A percentile compares a stretch with the other conserved stretches of the same genome.
phyloP scores from a whole-genome alignment of 2,797 vertebrate genomes.

The Hydrocynus forskahlii region DNA sequence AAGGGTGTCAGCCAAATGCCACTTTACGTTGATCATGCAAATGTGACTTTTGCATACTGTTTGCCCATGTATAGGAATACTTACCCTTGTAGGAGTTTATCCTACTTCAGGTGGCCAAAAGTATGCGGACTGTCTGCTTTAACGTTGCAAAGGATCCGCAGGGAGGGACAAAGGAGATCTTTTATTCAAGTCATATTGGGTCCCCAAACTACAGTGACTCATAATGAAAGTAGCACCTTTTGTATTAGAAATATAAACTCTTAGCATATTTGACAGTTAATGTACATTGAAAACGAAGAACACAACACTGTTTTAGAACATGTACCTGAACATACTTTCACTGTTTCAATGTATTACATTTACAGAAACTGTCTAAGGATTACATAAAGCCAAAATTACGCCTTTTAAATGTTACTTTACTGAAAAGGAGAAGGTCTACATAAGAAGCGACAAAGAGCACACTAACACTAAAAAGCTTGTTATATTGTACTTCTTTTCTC shows the following conservation, averaged over 20 bases:
- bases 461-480: slow-evolving; percentile 13
- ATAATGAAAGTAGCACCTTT: slow-evolving; percentile 14
- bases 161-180: background rate
- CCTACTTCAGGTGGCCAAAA: background rate
- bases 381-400: background rate
- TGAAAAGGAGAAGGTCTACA: background rate
- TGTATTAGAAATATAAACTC: slow-evolving; percentile 20
- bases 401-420: background rate
- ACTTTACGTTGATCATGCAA: no score
- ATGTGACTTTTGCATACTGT: no score
- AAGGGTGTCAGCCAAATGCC: no score
- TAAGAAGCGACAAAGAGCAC: slow-evolving; percentile 18
- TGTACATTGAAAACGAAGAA: slow-evolving; percentile 9
- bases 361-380: slow-evolving; percentile 1
- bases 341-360: background rate
- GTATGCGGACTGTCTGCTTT: background rate
- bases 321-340: background rate
- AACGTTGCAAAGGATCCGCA: background rate
- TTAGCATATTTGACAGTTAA: background rate
- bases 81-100: no score
- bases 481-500: background rate
- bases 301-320: slow-evolving; percentile 2
- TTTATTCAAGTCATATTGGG: slow-evolving; percentile 45
- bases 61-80: no score
- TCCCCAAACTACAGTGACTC: slow-evolving; percentile 8